These are phyloP conservation scores for Ethmia dodecea DNA, from an alignment of 2,888 invertebrate species.

Conservation along the genomic window DNA sequence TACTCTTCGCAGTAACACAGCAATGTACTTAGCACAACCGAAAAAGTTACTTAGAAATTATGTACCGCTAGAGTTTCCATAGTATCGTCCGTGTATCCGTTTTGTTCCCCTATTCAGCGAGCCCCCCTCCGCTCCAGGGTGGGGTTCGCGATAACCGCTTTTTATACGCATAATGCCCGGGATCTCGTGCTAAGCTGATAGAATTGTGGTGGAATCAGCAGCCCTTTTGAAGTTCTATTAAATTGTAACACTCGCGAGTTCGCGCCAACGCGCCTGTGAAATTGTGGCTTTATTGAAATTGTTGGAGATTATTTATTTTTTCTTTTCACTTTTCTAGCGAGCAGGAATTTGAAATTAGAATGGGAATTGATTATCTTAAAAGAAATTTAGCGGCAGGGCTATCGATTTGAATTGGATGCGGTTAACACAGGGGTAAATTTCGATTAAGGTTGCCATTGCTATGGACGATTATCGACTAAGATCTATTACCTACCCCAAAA, in stretches of 20 bases:
- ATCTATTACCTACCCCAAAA: no score
- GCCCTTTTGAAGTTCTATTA: slow-evolving; percentile 76
- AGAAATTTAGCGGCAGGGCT: slow-evolving; percentile 1
- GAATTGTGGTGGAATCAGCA: slow-evolving; percentile 74
- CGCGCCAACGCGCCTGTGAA: slow-evolving; percentile 71
- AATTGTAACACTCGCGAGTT: slow-evolving; percentile 71
- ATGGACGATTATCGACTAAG: no score
- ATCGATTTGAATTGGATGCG: neutral
- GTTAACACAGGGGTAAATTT: no score
- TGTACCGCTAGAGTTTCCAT: slow-evolving; percentile 34
- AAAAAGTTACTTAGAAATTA: slow-evolving; percentile 45
- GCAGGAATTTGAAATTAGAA: slow-evolving; percentile 28
- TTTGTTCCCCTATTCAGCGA: slow-evolving; percentile 23
- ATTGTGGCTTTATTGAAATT: slow-evolving; percentile 72
- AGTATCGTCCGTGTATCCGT: slow-evolving; percentile 32
- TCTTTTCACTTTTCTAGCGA: slow-evolving; percentile 26
- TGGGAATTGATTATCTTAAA: slow-evolving; percentile 2
- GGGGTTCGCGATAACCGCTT: slow-evolving; percentile 66
- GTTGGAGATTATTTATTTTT: slow-evolving; percentile 60
- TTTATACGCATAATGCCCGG: slow-evolving; percentile 74
- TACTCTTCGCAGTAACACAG: slow-evolving; percentile 35
- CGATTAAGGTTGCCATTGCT: no score
- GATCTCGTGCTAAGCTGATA: slow-evolving; percentile 75
- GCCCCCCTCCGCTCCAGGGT: slow-evolving; percentile 21
- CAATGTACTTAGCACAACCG: slow-evolving; percentile 53